A percentile compares a stretch with the other conserved stretches of the same genome.
These are phyloP conservation scores for Ephestia elutella DNA, from an alignment of 1,140 invertebrate species.

Conservation along the genomic window DNA sequence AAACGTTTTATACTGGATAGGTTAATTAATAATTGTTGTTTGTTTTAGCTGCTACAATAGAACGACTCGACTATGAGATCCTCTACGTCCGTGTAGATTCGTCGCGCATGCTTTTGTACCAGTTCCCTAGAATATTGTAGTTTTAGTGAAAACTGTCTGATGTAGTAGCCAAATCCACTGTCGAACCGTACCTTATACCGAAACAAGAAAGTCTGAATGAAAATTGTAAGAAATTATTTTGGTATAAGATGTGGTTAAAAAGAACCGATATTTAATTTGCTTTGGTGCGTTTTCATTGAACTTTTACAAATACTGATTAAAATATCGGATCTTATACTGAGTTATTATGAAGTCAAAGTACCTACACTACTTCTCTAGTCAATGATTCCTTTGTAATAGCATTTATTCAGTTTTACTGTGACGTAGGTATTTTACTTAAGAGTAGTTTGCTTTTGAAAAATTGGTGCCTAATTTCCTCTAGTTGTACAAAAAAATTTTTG, in stretches of 20 bases:
- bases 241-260: neutral
- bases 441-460: conserved; percentile 18
- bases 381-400: neutral
- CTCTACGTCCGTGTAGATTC: conserved; percentile 39
- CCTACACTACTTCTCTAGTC: neutral
- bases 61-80: conserved; percentile 79
- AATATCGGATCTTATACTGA: neutral
- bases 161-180: conserved; percentile 41
- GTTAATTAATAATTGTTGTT: conserved; percentile 50
- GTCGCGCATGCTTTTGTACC: conserved; percentile 54
- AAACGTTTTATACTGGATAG: neutral
- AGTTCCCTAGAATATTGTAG: conserved; percentile 22
- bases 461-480: conserved; percentile 19
- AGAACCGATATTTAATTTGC: neutral
- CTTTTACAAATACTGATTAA: neutral
- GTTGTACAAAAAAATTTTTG: conserved; percentile 12
- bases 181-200: conserved; percentile 41
- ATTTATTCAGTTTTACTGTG: conserved; percentile 1
- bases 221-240: neutral
- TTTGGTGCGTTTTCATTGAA: too few relatives aligned
- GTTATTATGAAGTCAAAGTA: neutral
- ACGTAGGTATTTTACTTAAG: conserved; percentile 12
- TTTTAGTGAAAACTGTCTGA: conserved; percentile 35
- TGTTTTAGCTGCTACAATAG: conserved; percentile 83
- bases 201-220: conserved; percentile 5